Evolutionary conservation across 1,140 invertebrate genomes (phyloP).

Genomic region (Zaprionus capensis): DNA sequence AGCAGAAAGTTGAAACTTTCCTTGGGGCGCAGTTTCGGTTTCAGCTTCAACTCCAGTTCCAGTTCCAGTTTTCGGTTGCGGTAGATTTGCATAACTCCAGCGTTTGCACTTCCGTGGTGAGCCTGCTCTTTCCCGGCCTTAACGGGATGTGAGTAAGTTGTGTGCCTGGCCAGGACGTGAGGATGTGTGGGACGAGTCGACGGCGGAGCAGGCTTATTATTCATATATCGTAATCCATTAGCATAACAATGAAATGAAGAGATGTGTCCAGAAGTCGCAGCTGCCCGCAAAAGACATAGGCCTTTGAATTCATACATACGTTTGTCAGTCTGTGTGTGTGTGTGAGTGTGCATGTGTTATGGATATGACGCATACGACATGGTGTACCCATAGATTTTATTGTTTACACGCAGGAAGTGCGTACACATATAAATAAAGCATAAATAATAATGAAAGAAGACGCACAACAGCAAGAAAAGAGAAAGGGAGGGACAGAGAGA

Average conservation of each 20-base stretch:
- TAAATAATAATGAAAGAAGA: slow-evolving; percentile 82
- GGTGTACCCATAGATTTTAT: slow-evolving; percentile 61
- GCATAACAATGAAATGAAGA: slow-evolving; percentile 74
- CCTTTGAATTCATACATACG: slow-evolving; percentile 33
- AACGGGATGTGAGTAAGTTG: background rate
- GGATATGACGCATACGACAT: slow-evolving; percentile 70
- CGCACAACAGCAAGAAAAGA: slow-evolving; percentile 26
- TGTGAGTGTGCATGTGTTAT: slow-evolving; percentile 5
- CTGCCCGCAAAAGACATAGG: slow-evolving; percentile 62
- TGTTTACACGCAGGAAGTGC: slow-evolving; percentile 73
- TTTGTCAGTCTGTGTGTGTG: background rate
- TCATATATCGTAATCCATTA: slow-evolving; percentile 82
- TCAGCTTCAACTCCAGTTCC: background rate
- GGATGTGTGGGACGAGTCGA: slow-evolving; percentile 15
- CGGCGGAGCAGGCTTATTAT: slow-evolving; percentile 64
- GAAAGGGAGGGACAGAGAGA: background rate
- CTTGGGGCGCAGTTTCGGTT: slow-evolving; percentile 11
- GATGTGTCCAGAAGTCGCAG: slow-evolving; percentile 46
- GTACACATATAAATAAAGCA: slow-evolving; percentile 82
- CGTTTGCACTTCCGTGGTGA: slow-evolving; percentile 45
- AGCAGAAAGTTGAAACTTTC: slow-evolving; percentile 61
- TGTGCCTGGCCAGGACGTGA: slow-evolving; percentile 1
- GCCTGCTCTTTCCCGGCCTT: background rate
- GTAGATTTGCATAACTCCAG: slow-evolving; percentile 63
- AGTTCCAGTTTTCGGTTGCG: slow-evolving; percentile 25